Evolutionary conservation across 2,797 vertebrate genomes (phyloP), one percentile per base, ranked within the genome.

Genomic region (Columba guinea): DNA sequence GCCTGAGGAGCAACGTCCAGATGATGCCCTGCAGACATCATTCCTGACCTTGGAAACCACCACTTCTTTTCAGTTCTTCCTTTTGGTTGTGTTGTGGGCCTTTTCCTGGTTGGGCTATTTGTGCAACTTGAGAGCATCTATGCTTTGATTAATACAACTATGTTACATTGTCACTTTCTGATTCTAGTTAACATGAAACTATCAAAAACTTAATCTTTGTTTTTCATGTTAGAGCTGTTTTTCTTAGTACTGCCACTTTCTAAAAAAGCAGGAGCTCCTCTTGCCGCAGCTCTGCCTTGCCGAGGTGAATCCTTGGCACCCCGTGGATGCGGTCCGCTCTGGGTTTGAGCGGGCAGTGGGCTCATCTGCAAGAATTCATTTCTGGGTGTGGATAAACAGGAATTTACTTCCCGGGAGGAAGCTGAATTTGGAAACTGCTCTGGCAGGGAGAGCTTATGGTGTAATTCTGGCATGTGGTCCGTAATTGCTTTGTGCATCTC

Each of bases 391-490:
- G 82, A 58, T 13, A 69, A 58, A 44, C 60, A 91, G 87, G 91
- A 96, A 96, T 93, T 91, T 63, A 48, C 35, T 90, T 91, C 59
- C 79, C 80, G 82, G 82, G 79, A 88, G 79, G 82, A 90, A 86
- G 81, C 79, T 2, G 10, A 69, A 71, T 79, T 84, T 83, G 79
- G 90, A 90, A 84, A 60, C 77, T 53, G 1, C 39, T 73, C 44
- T 87, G 77, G 37, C 46, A 41, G 11, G 8, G 56, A 19, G 32
- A 87, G n/a, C 0, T 0, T 5, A 2, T 84, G 89, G 67, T 5
- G 52, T 74, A 73, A 26, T 91, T 48, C 32, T 74, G 70, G 35
- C 70, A 30, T 0, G 11, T 68, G 76, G n/a, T 84, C 17, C 0
- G 0, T 35, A 49, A 39, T 13, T 32, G 41, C 77, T 90, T 49